Conservation (phyloP, 2,113 vertebrate genomes). For the Circaetus gallicus region DNA sequence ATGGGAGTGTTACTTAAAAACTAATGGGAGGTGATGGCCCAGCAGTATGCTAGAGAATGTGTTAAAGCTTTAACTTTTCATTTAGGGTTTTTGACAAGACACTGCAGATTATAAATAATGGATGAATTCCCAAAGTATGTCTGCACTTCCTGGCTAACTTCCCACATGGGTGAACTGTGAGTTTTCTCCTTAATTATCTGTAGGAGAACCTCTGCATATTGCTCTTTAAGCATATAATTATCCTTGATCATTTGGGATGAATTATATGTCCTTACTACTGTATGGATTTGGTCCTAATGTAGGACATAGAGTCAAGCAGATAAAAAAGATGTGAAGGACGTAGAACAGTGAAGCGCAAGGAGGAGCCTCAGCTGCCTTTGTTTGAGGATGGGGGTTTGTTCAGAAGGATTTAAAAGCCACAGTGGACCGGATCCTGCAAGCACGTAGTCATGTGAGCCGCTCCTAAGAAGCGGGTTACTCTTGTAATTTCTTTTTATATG, state of each 20-base stretch:
- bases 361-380: neutral
- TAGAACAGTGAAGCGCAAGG: neutral
- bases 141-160: slow-evolving; percentile 60
- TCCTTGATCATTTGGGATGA: slow-evolving; percentile 69
- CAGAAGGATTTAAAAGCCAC: neutral
- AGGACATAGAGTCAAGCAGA: slow-evolving; percentile 54
- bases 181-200: slow-evolving; percentile 64
- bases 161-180: slow-evolving; percentile 57
- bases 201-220: slow-evolving; percentile 67
- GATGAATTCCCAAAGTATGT: slow-evolving; percentile 55
- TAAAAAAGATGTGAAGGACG: slow-evolving; percentile 54
- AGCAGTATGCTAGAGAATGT: slow-evolving; percentile 7
- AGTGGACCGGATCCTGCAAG: too few species aligned
- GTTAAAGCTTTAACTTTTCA: slow-evolving; percentile 31
- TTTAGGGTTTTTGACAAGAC: slow-evolving; percentile 8
- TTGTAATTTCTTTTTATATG: fast-evolving
- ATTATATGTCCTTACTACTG: slow-evolving; percentile 55
- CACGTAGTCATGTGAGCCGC: neutral
- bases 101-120: slow-evolving; percentile 47
- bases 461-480: neutral
- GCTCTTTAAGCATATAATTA: slow-evolving; percentile 69
- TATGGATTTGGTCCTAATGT: slow-evolving; percentile 43
- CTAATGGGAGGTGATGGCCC: slow-evolving; percentile 11
- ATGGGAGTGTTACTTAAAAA: slow-evolving; percentile 9
- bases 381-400: neutral